phyloP scores from a whole-genome alignment of 2,888 invertebrate species.

The Meganola albula region DNA sequence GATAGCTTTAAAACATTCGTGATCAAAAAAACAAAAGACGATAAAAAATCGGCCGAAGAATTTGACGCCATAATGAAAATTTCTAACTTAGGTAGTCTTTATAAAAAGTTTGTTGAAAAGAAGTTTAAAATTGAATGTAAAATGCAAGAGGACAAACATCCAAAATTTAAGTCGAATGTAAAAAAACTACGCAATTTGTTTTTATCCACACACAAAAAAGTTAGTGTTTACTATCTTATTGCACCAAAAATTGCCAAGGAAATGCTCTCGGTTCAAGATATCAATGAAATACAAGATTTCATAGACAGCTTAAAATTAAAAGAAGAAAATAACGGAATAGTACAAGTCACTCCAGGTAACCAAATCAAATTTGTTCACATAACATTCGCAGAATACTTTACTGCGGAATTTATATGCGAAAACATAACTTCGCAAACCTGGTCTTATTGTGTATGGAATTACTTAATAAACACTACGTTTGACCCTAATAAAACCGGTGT shows the following conservation, averaged over 20 bases:
- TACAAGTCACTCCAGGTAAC: constrained; percentile 10
- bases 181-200: constrained; percentile 12
- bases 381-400: constrained; percentile 23
- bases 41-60: no score
- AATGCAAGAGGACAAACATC: constrained; percentile 16
- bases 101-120: constrained; percentile 14
- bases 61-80: not conserved
- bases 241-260: no score
- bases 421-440: constrained; percentile 5
- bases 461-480: no score
- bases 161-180: constrained; percentile 4
- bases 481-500: no score
- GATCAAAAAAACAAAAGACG: no score
- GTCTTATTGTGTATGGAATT: constrained; percentile 7
- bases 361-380: constrained; percentile 18
- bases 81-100: constrained; percentile 9
- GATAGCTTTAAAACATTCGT: constrained; percentile 5
- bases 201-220: no score
- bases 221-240: no score
- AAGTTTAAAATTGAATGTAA: constrained; percentile 19
- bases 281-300: constrained; percentile 7
- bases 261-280: no score
- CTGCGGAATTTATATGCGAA: constrained; percentile 15
- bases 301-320: constrained; percentile 4
- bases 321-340: constrained; percentile 19